These are phyloP conservation scores for Oreochromis tanganicae DNA, from an alignment of 2,113 vertebrate species.

Conservation along the genomic window DNA sequence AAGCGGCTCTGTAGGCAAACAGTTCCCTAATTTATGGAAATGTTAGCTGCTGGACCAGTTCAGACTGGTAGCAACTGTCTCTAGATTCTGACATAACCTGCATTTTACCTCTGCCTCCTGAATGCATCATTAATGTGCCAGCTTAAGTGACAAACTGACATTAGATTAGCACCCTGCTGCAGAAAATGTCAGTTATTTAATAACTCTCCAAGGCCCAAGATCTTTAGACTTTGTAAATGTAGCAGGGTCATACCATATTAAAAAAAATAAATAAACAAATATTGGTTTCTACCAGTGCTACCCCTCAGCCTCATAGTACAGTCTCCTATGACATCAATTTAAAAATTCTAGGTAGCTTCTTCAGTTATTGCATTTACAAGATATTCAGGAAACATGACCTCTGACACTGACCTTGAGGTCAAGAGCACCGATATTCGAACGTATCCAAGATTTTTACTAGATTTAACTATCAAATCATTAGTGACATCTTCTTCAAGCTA, in stretches of 20 bases:
- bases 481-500: background rate
- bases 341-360: background rate
- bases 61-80: background rate
- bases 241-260: background rate
- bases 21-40: background rate
- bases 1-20: background rate
- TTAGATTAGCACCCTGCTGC: background rate
- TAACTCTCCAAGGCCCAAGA: background rate
- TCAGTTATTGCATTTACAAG: background rate
- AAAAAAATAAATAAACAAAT: background rate
- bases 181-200: background rate
- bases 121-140: background rate
- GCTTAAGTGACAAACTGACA: background rate
- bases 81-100: background rate
- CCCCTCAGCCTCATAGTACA: background rate
- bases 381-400: background rate
- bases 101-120: background rate
- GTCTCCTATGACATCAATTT: background rate
- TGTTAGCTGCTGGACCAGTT: background rate
- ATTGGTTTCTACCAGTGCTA: background rate
- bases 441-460: background rate
- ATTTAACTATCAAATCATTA: background rate
- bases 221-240: background rate
- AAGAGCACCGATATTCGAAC: background rate
- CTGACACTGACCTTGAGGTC: background rate